Conservation (phyloP, 2,888 invertebrate genomes). For the Drosophila seclusa region DNA sequence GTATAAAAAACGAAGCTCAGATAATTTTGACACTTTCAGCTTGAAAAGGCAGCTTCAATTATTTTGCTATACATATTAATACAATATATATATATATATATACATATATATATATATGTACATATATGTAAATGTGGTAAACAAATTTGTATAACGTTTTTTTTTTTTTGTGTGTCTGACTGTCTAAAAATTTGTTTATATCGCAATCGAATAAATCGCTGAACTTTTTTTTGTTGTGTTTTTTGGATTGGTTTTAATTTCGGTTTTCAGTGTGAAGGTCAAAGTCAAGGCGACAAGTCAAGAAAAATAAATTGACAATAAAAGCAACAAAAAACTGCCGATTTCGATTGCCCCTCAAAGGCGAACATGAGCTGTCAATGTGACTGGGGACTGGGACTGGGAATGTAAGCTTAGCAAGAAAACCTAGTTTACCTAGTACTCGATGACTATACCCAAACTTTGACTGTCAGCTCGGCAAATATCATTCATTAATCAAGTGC, state of each 20-base stretch:
- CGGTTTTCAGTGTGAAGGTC: conserved; percentile 72
- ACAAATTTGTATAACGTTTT: conserved; percentile 36
- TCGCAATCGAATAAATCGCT: conserved; percentile 13
- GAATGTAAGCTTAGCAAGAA: conserved; percentile 1
- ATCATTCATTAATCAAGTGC: neutral
- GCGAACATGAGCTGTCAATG: conserved; percentile 17
- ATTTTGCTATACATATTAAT: conserved; percentile 28
- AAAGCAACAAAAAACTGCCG: conserved; percentile 25
- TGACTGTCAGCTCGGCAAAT: neutral
- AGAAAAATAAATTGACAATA: conserved; percentile 11
- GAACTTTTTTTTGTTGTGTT: conserved; percentile 24
- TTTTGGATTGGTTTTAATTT: conserved; percentile 64
- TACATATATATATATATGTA: conserved; percentile 3
- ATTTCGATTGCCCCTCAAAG: conserved; percentile 33
- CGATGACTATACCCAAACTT: conserved; percentile 11
- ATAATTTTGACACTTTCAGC: conserved; percentile 47
- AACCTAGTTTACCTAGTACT: neutral
- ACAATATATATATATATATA: neutral
- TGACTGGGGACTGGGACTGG: conserved; percentile 2
- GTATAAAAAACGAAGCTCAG: conserved; percentile 14
- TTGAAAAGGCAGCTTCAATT: conserved; percentile 38
- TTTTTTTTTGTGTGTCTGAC: conserved; percentile 36
- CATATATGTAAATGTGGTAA: conserved; percentile 49
- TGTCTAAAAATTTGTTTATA: conserved; percentile 60
- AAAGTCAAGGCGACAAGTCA: conserved; percentile 55